Conservation (phyloP, 2,113 vertebrate species). For the Channa argus region DNA sequence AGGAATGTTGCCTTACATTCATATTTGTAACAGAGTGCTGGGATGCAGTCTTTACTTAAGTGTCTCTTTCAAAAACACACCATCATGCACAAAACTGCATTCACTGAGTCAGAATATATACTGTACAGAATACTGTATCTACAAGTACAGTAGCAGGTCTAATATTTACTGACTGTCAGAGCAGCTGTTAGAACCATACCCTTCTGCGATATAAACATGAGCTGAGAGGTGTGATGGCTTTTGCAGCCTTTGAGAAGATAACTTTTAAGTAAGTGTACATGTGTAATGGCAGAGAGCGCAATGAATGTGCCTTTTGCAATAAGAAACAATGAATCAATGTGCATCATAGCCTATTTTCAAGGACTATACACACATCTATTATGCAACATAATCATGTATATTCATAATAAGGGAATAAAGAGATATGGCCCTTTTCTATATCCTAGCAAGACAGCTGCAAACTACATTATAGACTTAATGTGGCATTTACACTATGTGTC, state of each 20-base stretch:
- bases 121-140: background rate
- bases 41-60: background rate
- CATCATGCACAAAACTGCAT: constrained; percentile 1
- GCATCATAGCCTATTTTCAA: background rate
- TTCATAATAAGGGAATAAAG: constrained; percentile 8
- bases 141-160: background rate
- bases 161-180: constrained; percentile 31
- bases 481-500: constrained; percentile 29
- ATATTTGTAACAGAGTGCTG: background rate
- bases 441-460: constrained; percentile 10
- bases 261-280: constrained; percentile 53
- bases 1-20: constrained; percentile 10
- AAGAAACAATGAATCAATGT: constrained; percentile 34
- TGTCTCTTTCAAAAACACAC: constrained; percentile 1
- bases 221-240: constrained; percentile 67
- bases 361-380: background rate
- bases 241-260: constrained; percentile 55
- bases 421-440: background rate
- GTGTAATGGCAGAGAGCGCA: constrained; percentile 22
- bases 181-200: constrained; percentile 72
- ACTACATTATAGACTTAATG: constrained; percentile 8
- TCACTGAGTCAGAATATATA: background rate
- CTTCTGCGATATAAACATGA: constrained; percentile 70
- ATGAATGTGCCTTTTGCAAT: constrained; percentile 10
- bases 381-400: constrained; percentile 13